Percentiles rank a stretch among this genome's conserved stretches.
Evolutionary conservation across 2,888 invertebrate genomes (phyloP).

Genomic region (Acanthopleura granulata): DNA sequence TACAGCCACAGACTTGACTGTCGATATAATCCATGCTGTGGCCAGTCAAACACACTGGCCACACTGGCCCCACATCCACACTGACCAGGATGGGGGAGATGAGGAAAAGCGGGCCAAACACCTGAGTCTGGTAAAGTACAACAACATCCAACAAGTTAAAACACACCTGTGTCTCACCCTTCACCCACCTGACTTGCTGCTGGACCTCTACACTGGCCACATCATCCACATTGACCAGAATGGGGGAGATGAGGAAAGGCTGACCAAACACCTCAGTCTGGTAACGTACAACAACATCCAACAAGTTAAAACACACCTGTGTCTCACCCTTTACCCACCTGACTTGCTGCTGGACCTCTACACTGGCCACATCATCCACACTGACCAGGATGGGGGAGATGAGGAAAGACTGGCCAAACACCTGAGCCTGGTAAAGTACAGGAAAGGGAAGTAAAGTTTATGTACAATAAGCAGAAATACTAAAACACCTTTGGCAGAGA

Average conservation of each 20-base stretch:
- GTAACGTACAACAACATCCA: constrained; percentile 6
- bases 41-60: no score
- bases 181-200: constrained; percentile 40
- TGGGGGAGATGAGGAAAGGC: constrained; percentile 43
- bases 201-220: constrained; percentile 42
- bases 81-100: constrained; percentile 46
- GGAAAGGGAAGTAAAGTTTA: no score
- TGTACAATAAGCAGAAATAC: no score
- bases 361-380: constrained; percentile 48
- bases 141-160: constrained; percentile 45
- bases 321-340: constrained; percentile 27
- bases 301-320: no score
- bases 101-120: constrained; percentile 35
- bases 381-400: constrained; percentile 45
- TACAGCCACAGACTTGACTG: no score
- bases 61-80: constrained; percentile 41
- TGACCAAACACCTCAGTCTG: constrained; percentile 59
- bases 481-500: not conserved
- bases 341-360: constrained; percentile 45
- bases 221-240: constrained; percentile 50
- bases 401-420: constrained; percentile 56
- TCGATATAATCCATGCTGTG: no score
- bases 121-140: constrained; percentile 45
- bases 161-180: no score
- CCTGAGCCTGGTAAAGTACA: constrained; percentile 43